Base-by-base conservation (phyloP, 2,113 vertebrate genomes). In the Cairina moschata region DNA sequence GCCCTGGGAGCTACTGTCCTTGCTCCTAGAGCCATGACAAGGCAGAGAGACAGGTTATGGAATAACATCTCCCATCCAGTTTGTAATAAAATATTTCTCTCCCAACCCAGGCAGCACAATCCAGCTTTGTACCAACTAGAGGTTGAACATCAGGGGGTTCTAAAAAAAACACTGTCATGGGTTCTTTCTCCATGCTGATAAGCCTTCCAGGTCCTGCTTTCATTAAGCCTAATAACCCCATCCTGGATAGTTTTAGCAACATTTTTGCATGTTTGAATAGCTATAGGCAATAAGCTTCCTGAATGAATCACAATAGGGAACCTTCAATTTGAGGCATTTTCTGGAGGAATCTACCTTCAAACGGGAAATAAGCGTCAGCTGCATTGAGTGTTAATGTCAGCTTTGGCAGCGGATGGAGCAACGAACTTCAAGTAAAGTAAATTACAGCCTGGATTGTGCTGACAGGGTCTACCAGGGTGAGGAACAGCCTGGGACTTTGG, bases 361-460 rank as follows among this genome's bases (percentile, higher is more conserved):
- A 83, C 59, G 25, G 69, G 67, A 89, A 88, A 92, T 91, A 83
- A 83, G 63, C 1, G 4, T 81, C 93, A 90, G 73, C 50, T 82
- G 62, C 54, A 82, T 42, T 84, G 80, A 94, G 83, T 54, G 69
- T 73, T 44, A 32, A 26, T 58, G 86, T 86, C 95, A 96, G 83
- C 58, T 75, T 67, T 14, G 38, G 80, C 14, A 76, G 71, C 5
- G 50, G 91, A 89, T 5, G 0, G 69, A 88, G 31, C 83, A 86
- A 88, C n/a, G 4, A 95, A 78, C 83, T 91, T 82, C 86, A 86
- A 69, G 66, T 77, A 42, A 95, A 92, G 92, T 82, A 96, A 95
- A 96, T 96, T 95, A 93, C 68, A 92, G 28, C 62, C 71, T 89
- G 83, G 87, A 85, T 69, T 84, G 78, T 63, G 63, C 58, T 95